A percentile compares a stretch with the other conserved stretches of the same genome.
These are phyloP conservation scores for Cossypha dichroa DNA, from an alignment of 2,797 vertebrate species.

Conservation along the genomic window DNA sequence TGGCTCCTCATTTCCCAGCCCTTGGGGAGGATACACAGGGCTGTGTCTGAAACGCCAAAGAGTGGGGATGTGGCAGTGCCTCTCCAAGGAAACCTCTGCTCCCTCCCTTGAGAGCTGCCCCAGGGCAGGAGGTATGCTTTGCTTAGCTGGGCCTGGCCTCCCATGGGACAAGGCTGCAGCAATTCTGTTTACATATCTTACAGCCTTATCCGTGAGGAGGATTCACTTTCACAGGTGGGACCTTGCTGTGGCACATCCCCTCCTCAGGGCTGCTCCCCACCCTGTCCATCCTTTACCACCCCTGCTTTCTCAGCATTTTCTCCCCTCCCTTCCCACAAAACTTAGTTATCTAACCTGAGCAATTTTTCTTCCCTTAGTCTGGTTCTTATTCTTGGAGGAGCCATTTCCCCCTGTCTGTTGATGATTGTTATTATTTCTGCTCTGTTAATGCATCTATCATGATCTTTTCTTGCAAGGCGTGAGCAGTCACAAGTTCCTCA, in stretches of 20 bases:
- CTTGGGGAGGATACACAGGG: not conserved
- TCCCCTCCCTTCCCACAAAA: not conserved
- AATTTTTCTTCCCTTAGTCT: constrained; percentile 6
- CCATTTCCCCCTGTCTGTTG: not conserved
- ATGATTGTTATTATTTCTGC: not conserved
- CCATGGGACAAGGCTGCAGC: not conserved
- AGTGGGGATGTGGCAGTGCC: not conserved
- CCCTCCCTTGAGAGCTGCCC: not conserved
- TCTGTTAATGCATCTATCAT: not conserved
- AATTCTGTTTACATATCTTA: not conserved
- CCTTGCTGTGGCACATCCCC: not conserved
- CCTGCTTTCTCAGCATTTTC: not conserved
- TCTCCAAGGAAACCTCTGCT: not conserved
- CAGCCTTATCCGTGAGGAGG: not conserved
- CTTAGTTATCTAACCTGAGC: not conserved
- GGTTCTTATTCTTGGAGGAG: not conserved
- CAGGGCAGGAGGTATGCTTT: not conserved
- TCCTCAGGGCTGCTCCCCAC: not conserved
- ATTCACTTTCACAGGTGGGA: not conserved
- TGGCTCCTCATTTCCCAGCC: not conserved
- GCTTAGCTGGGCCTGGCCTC: not conserved
- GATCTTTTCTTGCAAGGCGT: not conserved
- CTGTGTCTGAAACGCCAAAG: not conserved
- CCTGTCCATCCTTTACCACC: not conserved
- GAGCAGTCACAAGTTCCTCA: not conserved